phyloP scores from a whole-genome alignment of 2,888 invertebrate species.

The Nymphalis urticae region DNA sequence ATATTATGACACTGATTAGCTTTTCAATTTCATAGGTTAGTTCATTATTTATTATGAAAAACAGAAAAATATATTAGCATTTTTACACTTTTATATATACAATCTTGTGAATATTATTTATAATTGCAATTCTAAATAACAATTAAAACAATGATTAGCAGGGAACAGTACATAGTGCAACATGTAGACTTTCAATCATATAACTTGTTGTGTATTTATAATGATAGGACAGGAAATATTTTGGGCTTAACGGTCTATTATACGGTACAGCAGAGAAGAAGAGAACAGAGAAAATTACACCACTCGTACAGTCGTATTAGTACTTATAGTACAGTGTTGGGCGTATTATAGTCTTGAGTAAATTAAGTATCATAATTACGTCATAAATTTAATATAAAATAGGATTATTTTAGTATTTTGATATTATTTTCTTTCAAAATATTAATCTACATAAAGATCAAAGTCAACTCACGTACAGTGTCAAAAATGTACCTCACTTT shows the following conservation, averaged over 20 bases:
- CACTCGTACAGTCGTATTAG: conserved; percentile 41
- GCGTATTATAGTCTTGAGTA: conserved; percentile 52
- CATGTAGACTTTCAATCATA: not conserved
- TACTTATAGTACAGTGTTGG: conserved; percentile 45
- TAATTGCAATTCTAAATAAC: conserved; percentile 41
- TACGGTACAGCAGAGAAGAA: conserved; percentile 68
- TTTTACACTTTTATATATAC: too few species aligned
- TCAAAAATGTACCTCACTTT: conserved; percentile 23
- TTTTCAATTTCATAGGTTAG: conserved; percentile 7
- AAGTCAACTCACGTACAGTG: conserved; percentile 13
- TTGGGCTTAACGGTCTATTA: conserved; percentile 13
- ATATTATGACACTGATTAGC: conserved; percentile 12
- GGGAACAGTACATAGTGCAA: conserved; percentile 52
- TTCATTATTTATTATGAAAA: not conserved
- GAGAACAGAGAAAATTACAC: conserved; percentile 55
- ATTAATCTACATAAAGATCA: not conserved
- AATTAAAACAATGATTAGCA: conserved; percentile 74
- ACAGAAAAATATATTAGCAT: too few species aligned
- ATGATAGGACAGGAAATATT: conserved; percentile 26
- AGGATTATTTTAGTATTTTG: not conserved
- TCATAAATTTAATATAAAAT: conserved; percentile 12
- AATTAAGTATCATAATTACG: conserved; percentile 67
- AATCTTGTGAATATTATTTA: too few species aligned
- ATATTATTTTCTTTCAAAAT: not conserved
- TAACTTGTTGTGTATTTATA: conserved; percentile 1